Conservation (phyloP, 1,140 invertebrate genomes). For the Euwallacea fornicatus region DNA sequence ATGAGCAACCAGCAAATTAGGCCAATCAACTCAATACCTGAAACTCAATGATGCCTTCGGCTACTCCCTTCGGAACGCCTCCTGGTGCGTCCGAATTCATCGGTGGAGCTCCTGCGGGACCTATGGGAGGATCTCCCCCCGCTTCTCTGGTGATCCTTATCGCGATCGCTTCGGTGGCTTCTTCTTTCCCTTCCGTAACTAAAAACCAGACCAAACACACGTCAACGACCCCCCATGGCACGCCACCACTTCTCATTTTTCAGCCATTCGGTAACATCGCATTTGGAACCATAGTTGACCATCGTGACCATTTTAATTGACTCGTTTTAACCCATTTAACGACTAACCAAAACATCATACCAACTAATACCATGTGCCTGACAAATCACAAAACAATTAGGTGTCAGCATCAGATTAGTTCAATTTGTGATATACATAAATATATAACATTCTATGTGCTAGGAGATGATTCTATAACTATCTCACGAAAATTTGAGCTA, state of each 20-base stretch:
- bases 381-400: conserved; percentile 55
- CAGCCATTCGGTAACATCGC: conserved; percentile 15
- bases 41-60: conserved; percentile 46
- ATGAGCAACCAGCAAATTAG: background rate
- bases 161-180: conserved; percentile 46
- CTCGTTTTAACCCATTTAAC: conserved; percentile 36
- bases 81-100: conserved; percentile 45
- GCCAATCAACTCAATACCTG: background rate
- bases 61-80: conserved; percentile 44
- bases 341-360: conserved; percentile 54
- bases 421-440: background rate
- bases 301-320: conserved; percentile 33
- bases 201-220: conserved; percentile 48
- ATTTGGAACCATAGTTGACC: conserved; percentile 25
- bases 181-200: conserved; percentile 52
- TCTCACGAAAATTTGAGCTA: no score
- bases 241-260: conserved; percentile 36
- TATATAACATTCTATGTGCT: no score
- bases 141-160: conserved; percentile 43
- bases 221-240: conserved; percentile 19
- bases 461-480: no score
- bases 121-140: conserved; percentile 44
- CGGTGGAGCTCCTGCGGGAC: conserved; percentile 46
- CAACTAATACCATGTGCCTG: conserved; percentile 55
- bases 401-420: conserved; percentile 27